Conservation (phyloP, 2,797 vertebrate species). For the Hydrocynus forskahlii region DNA sequence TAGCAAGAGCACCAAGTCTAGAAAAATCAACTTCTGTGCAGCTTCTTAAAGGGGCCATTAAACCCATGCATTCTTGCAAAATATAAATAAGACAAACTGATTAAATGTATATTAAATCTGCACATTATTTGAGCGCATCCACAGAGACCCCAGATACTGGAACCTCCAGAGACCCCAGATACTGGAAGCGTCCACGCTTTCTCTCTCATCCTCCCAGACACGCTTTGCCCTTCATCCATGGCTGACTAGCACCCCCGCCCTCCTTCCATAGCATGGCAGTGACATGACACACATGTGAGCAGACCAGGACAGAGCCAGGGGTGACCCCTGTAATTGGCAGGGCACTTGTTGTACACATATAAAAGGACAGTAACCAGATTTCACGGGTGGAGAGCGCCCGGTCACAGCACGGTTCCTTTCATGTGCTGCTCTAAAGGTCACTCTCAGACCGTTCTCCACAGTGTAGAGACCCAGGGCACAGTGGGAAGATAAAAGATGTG, state of each 20-base stretch:
- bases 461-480: slow-evolving; percentile 7
- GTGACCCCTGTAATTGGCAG: slow-evolving; percentile 45
- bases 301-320: background rate
- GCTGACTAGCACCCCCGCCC: background rate
- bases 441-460: background rate
- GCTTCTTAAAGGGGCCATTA: no score
- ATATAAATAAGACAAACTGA: no score
- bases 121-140: no score
- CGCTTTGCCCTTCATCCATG: slow-evolving; percentile 3
- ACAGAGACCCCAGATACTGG: no score
- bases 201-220: background rate
- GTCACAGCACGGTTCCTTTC: slow-evolving; percentile 56
- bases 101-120: no score
- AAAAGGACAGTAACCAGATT: slow-evolving; percentile 47
- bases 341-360: slow-evolving; percentile 49
- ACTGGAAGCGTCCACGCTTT: no score
- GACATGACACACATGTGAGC: slow-evolving; percentile 16
- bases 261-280: background rate
- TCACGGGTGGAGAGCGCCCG: slow-evolving; percentile 36
- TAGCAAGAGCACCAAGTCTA: no score
- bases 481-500: slow-evolving; percentile 37
- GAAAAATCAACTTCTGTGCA: no score
- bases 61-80: no score
- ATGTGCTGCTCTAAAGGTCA: slow-evolving; percentile 49
- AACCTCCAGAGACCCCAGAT: no score